A percentile compares a stretch with the other conserved stretches of the same genome.
Evolutionary conservation across 2,113 vertebrate species (phyloP).

Genomic region (Arizona elegans): DNA sequence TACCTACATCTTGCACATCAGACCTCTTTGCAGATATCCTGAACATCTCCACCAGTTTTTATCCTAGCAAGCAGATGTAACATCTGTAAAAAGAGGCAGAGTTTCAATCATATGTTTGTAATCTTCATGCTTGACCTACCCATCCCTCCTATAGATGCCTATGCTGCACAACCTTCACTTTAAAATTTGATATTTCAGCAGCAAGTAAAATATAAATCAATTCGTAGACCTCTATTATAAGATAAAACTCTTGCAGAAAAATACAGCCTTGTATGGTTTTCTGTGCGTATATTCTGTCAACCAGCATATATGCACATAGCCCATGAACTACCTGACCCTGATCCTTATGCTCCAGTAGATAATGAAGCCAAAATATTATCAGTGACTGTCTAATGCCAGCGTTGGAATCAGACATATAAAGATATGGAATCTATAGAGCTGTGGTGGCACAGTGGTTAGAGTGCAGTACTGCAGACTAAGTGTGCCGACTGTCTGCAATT

Average conservation of each 20-base stretch:
- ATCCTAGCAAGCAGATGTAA: background rate
- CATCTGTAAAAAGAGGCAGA: background rate
- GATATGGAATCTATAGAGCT: background rate
- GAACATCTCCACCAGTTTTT: background rate
- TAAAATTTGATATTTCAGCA: background rate
- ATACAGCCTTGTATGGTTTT: background rate
- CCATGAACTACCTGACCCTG: background rate
- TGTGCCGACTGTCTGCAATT: too few relatives aligned
- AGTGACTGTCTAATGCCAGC: fast-evolving
- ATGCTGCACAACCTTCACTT: background rate
- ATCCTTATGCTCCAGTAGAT: background rate
- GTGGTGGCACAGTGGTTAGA: too few relatives aligned
- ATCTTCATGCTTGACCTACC: background rate
- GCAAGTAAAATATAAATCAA: background rate
- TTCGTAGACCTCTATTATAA: background rate
- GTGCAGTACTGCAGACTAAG: too few relatives aligned
- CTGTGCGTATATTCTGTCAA: background rate
- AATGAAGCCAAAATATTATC: background rate
- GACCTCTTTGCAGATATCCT: background rate
- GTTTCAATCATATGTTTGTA: background rate
- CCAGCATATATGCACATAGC: background rate
- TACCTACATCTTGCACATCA: background rate
- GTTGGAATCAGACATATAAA: background rate
- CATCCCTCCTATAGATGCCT: background rate
- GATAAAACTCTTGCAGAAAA: background rate